Percentiles rank a stretch among this genome's conserved stretches.
These are phyloP conservation scores for Heliopora coerulea DNA, from an alignment of 92 coral and sea anemone species.

Conservation along the genomic window DNA sequence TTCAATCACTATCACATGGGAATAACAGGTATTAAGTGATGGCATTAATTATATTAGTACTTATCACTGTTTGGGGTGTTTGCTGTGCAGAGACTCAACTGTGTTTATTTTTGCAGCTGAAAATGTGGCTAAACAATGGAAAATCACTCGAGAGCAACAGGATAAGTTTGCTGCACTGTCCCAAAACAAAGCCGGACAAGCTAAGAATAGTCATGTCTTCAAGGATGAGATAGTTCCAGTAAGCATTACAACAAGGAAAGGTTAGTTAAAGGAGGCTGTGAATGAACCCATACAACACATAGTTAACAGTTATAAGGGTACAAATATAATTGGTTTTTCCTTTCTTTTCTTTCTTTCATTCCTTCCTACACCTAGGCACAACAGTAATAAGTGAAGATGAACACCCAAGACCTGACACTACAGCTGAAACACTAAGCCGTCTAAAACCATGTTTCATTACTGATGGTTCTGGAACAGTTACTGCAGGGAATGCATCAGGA, in stretches of 20 bases:
- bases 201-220: constrained; percentile 77
- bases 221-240: constrained; percentile 82
- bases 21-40: constrained; percentile 72
- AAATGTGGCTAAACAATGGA: constrained; percentile 97
- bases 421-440: constrained; percentile 67
- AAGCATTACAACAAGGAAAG: constrained; percentile 76
- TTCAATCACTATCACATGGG: constrained; percentile 97
- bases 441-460: constrained; percentile 89
- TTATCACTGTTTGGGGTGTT: no score
- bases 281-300: background rate
- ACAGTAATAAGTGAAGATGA: constrained; percentile 73
- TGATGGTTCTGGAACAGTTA: constrained; percentile 91
- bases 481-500: constrained; percentile 97
- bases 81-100: background rate
- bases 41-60: background rate
- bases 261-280: constrained; percentile 25
- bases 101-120: constrained; percentile 59
- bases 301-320: no score
- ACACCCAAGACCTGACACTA: constrained; percentile 87
- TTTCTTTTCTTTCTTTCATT: background rate
- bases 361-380: constrained; percentile 51
- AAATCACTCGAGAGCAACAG: constrained; percentile 73
- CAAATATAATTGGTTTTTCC: no score
- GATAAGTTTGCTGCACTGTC: constrained; percentile 78
- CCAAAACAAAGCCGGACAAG: constrained; percentile 71